These are phyloP conservation scores for Chlorodrepanis virens DNA, from an alignment of 2,113 vertebrate genomes.

Conservation along the genomic window DNA sequence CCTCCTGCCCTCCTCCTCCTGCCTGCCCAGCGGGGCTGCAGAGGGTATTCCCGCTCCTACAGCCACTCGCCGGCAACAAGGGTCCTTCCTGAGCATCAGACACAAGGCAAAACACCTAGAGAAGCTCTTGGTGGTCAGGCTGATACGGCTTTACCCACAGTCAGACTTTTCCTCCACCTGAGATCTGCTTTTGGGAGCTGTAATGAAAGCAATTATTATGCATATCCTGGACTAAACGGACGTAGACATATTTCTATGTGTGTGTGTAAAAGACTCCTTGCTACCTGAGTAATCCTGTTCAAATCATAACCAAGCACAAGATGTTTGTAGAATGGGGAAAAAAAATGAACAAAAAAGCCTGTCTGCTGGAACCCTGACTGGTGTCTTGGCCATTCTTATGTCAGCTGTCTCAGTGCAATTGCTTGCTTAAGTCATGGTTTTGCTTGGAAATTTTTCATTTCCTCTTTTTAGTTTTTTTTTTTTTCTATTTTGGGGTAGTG, in stretches of 20 bases:
- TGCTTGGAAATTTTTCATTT: background rate
- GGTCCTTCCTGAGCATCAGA: background rate
- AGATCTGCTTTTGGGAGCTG: background rate
- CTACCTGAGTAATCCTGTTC: background rate
- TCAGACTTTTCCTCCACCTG: background rate
- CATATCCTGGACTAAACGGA: background rate
- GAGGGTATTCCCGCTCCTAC: background rate
- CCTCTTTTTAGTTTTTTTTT: background rate
- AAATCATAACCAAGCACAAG: background rate
- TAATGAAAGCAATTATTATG: background rate
- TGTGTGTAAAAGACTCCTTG: background rate
- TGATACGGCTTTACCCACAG: background rate
- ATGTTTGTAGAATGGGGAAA: background rate
- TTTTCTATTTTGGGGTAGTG: background rate
- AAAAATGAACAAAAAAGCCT: background rate
- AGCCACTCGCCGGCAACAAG: background rate
- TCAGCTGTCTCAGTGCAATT: background rate
- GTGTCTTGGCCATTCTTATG: background rate
- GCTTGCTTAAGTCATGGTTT: background rate
- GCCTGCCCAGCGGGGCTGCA: background rate
- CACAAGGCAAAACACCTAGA: background rate
- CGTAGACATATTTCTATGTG: fast-evolving
- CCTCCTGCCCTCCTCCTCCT: background rate
- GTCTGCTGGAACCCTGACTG: fast-evolving
- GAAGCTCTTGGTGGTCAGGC: background rate